Evolutionary conservation across 2,888 invertebrate species (phyloP).

Genomic region (Dryomyza anilis): DNA sequence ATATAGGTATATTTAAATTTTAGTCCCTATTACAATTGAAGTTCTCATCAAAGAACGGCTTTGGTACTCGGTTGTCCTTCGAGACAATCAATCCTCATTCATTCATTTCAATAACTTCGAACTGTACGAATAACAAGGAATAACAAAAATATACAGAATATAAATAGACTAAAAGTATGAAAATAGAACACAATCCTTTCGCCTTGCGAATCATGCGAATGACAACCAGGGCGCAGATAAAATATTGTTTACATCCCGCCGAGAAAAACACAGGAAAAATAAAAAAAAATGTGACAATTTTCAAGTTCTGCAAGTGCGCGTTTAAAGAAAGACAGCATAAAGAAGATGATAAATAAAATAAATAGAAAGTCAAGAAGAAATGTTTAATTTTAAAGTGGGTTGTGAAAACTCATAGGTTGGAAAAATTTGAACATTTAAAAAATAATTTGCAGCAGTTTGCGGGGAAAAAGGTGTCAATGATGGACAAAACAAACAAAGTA

Average conservation of each 20-base stretch:
- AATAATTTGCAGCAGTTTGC: background rate
- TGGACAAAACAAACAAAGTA: background rate
- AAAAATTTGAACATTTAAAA: background rate
- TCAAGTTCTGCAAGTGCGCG: too few species aligned
- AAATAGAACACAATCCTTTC: constrained; percentile 28
- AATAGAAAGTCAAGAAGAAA: background rate
- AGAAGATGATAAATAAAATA: too few species aligned
- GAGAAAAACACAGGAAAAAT: constrained; percentile 5
- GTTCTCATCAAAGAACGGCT: too few species aligned
- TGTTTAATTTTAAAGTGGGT: too few species aligned
- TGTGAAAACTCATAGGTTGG: background rate
- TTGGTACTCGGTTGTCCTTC: constrained; percentile 45
- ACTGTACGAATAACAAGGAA: background rate
- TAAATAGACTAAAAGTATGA: constrained; percentile 14
- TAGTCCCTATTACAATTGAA: too few species aligned
- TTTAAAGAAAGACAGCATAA: too few species aligned
- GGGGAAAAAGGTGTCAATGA: background rate
- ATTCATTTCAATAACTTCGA: constrained; percentile 52
- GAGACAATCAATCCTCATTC: constrained; percentile 55
- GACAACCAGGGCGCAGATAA: constrained; percentile 35
- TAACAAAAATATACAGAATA: constrained; percentile 11
- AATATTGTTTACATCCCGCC: constrained; percentile 54
- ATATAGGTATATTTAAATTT: too few species aligned
- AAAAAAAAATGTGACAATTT: background rate
- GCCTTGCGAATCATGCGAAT: background rate